Base-by-base conservation (phyloP, 2,888 invertebrate species). In the Drosophila testacea region DNA sequence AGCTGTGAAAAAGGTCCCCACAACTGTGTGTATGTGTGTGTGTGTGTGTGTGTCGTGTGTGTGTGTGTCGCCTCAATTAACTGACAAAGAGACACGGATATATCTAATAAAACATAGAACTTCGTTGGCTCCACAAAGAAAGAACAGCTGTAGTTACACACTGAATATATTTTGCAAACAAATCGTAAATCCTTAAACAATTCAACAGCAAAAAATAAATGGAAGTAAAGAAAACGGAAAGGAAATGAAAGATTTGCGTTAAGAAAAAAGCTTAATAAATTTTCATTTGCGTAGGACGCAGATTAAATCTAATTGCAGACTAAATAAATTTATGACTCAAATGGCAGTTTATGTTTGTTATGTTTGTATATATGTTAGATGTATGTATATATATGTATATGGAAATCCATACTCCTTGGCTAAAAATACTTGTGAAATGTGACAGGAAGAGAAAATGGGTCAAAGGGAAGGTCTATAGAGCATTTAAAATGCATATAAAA, bases 1-100 rank as follows among this genome's bases (percentile, higher is more conserved):
- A 30, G 66, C 41, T 54, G 61, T 50, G 42, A 57, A 66, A 65
- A 66, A 54, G 60, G 61, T 48, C 16, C 9, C 39, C 46, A 51
- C 22, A 52, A 36, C 4, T 22, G 4, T 2, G 11, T 41, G 30
- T 30, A 4, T n/a, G n/a, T 16, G 42, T 42, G 9, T 55, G 32
- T 34, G 11, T 51, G 30, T 30, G 11, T 54, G 41, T 11, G 16
- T 54, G 16, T 39, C n/a, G 9, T 13, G n/a, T 54, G 54, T 10
- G 22, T 42, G 59, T 52, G 56, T 48, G 48, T 65, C 50, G 28
- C 57, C 44, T 46, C 51, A 73, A 75, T 75, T 76, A 70, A 76
- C 64, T 70, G 59, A 44, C 48, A 44, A 52, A 41, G 28, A 22
- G 42, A 2, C 22, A 42, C 46, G 57, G 34, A 57, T 36, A 47